Evolutionary conservation across 23 tunicate genomes (phyloP), one percentile per base, ranked within the genome.

Genomic region (Diplosoma virens): DNA sequence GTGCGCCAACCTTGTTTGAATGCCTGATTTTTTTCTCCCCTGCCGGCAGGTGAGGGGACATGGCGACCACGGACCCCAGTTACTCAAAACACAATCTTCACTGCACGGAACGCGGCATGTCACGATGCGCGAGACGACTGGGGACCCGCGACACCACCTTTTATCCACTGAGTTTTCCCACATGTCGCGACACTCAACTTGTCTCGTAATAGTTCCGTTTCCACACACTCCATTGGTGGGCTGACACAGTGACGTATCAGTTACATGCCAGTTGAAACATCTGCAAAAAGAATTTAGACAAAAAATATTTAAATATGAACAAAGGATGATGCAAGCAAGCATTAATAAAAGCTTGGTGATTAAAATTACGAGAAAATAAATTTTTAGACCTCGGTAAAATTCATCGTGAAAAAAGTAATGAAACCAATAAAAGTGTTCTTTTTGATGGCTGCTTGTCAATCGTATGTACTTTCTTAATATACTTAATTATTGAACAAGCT

Each of bases 51-150:
- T 64, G 50, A 73, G 68, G 1, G 88, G 41, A 58, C 96, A 89
- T 0, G 96, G 89, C 2, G 85, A 50, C 96, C 96, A 89, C 28
- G 32, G 34, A 17, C 86, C 65, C 96, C 96, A 89, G 7, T 64
- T 85, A 3, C 81, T 77, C 32, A 83, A 29, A 6, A 89, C 96
- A 50, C 96, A 89, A 30, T 89, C 88, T 1, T 67, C 58, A 3
- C 45, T 16, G 67, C 96, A 89, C 7, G 96, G 88, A 11, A 73
- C 78, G 50, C 71, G 25, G 48, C 96, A 89, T 9, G 66, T 29
- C 28, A 82, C 48, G 17, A 59, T 41, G 34, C 64, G 27, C 20
- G 75, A 67, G 50, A 52, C 73, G 35, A 33, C 82, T 28, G 41
- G 30, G 25, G 47, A 63, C 70, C 23, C n/a, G 32, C 53, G 7